Base-by-base conservation (phyloP, 1,140 invertebrate genomes). In the Eriocheir sinensis region DNA sequence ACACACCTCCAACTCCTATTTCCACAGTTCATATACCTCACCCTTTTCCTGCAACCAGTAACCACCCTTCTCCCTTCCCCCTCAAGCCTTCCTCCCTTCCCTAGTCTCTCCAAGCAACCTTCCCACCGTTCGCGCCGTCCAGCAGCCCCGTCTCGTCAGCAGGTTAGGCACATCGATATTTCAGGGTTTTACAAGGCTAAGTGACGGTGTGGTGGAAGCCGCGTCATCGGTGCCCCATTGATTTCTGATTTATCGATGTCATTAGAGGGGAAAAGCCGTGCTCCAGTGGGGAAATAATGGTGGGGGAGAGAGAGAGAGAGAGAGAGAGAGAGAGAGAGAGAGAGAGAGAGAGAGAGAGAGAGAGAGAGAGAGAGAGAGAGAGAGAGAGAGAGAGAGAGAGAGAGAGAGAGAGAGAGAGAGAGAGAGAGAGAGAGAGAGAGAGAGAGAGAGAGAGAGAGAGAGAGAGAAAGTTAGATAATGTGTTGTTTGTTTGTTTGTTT, bases 341-440 rank as follows among this genome's bases (percentile, higher is more conserved):
- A 1, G 6, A n/a, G 60, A n/a, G 60, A n/a, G 60, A n/a, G 60
- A n/a, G 60, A n/a, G 60, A 72, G 60, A 72, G 60, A 72, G 60
- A 72, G 60, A 72, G 60, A 72, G 60, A 72, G 60, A 72, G 60
- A 72, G 60, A 72, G 60, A 72, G 60, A 72, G 60, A 72, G 60
- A 72, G 60, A 72, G 60, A 72, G 60, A 72, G 60, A 72, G 60
- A 72, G 60, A 72, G 60, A 72, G 60, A 72, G 60, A 72, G 60
- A 72, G 60, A 72, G 60, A 72, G 60, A 72, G 60, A 72, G 60
- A 72, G 60, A 72, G 8, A 72, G 21, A 72, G 21, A 72, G 60
- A 72, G 60, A 72, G 60, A 72, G 60, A 72, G 60, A 72, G 60
- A 72, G 60, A 72, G 60, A n/a, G 60, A 72, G 27, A 21, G 21